Evolutionary conservation across 1,140 invertebrate genomes (phyloP).

Genomic region (Trichonephila inaurata): DNA sequence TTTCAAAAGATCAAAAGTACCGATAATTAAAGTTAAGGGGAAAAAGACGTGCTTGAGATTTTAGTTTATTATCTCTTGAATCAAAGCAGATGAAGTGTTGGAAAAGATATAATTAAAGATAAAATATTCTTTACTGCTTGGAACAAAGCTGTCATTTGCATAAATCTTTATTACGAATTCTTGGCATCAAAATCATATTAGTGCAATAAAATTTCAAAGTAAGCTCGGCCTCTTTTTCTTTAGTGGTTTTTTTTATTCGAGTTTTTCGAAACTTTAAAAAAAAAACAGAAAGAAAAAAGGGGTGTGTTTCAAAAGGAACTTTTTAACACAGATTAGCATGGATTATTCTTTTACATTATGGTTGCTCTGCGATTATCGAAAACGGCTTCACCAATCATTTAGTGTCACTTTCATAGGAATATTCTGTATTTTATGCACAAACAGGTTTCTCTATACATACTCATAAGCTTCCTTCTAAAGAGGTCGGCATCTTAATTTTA

Average conservation of each 20-base stretch:
- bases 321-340: slow-evolving; percentile 40
- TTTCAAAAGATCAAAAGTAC: slow-evolving; percentile 67
- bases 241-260: background rate
- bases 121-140: slow-evolving; percentile 67
- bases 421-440: background rate
- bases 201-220: slow-evolving; percentile 71
- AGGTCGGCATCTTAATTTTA: background rate
- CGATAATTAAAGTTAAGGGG: slow-evolving; percentile 68
- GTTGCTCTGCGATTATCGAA: slow-evolving; percentile 7
- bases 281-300: background rate
- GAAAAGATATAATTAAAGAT: slow-evolving; percentile 71
- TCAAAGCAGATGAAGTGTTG: slow-evolving; percentile 68
- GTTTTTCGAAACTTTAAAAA: slow-evolving; percentile 35
- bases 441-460: background rate
- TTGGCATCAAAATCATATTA: slow-evolving; percentile 70
- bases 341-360: background rate
- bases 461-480: background rate
- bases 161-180: slow-evolving; percentile 65
- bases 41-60: slow-evolving; percentile 47
- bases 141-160: slow-evolving; percentile 69
- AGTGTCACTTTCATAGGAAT: background rate
- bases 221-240: background rate
- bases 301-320: slow-evolving; percentile 37
- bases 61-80: slow-evolving; percentile 68
- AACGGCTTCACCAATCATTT: slow-evolving; percentile 7